Evolutionary conservation across 2,113 vertebrate species (phyloP).

Genomic region (Motacilla tschutschensis): DNA sequence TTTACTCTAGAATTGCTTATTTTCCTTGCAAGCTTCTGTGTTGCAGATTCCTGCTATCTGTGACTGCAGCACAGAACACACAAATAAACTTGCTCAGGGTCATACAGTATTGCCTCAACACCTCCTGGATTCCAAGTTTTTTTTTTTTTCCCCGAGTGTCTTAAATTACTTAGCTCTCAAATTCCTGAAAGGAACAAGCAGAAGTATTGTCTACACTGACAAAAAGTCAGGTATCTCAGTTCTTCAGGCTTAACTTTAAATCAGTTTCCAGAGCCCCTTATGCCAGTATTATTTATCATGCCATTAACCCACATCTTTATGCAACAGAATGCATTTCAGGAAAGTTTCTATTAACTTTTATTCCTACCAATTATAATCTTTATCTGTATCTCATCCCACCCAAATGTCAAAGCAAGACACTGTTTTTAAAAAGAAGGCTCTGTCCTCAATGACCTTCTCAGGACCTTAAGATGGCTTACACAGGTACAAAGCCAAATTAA

Average conservation of each 20-base stretch:
- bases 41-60: background rate
- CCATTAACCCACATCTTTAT: background rate
- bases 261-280: background rate
- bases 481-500: background rate
- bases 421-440: background rate
- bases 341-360: background rate
- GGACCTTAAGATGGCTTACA: background rate
- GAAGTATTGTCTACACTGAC: background rate
- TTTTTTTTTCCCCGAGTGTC: background rate
- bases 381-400: background rate
- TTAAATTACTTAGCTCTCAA: background rate
- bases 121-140: background rate
- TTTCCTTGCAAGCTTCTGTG: constrained; percentile 9
- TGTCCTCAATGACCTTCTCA: background rate
- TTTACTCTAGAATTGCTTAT: constrained; percentile 22
- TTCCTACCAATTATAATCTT: background rate
- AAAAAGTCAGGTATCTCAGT: background rate
- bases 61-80: background rate
- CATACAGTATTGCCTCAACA: background rate
- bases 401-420: background rate
- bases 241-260: background rate
- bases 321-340: background rate
- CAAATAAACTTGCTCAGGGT: constrained; percentile 6
- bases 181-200: background rate
- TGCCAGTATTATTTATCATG: background rate